Evolutionary conservation across 2,888 invertebrate genomes (phyloP).

Genomic region (Ganaspis brasiliensis): DNA sequence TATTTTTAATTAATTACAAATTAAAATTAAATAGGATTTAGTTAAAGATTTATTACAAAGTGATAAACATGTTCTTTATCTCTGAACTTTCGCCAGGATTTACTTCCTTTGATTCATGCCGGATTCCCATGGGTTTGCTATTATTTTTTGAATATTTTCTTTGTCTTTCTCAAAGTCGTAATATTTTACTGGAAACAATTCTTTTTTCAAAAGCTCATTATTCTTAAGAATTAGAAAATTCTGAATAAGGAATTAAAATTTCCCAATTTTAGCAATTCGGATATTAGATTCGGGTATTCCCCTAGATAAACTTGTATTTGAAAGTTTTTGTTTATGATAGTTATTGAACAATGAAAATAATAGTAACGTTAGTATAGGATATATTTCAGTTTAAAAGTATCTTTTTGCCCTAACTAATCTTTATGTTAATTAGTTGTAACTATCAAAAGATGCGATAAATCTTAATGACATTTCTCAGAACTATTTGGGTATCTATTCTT

Average conservation of each 20-base stretch:
- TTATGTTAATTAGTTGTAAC: not conserved
- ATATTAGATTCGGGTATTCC: too few relatives aligned
- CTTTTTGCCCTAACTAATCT: not conserved
- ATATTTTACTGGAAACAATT: conserved; percentile 1
- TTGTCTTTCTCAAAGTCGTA: not conserved
- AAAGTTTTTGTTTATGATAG: too few relatives aligned
- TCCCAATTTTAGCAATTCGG: not conserved
- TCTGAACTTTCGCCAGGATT: conserved; percentile 23
- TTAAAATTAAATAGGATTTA: not conserved
- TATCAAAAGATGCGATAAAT: not conserved
- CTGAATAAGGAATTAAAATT: too few relatives aligned
- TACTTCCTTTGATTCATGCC: conserved; percentile 21
- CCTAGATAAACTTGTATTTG: too few relatives aligned
- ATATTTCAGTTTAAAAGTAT: not conserved
- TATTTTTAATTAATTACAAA: not conserved
- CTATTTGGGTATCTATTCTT: not conserved
- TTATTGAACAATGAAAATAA: not conserved
- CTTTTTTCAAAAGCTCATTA: not conserved
- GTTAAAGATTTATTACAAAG: not conserved
- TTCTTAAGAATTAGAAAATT: not conserved
- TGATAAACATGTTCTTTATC: conserved; percentile 6
- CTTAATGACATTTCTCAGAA: not conserved
- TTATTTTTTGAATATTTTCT: not conserved
- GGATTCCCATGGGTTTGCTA: conserved; percentile 9
- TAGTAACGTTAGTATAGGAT: not conserved